Conservation (phyloP, 2,797 vertebrate species). For the Myotis planiceps region DNA sequence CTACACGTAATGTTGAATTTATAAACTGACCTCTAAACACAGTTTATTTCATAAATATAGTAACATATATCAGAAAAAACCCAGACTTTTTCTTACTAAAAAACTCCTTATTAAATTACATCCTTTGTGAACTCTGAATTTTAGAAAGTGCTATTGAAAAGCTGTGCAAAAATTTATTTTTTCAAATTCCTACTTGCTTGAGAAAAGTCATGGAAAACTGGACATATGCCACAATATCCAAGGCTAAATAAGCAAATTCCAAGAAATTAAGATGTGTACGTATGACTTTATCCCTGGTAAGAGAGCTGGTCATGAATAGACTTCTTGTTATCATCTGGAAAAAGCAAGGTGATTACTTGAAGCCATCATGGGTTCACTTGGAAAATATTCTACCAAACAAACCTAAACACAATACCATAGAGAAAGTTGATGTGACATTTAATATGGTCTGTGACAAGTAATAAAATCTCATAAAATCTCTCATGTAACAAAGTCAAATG, state of each 20-base stretch:
- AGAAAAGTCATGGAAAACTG: constrained; percentile 56
- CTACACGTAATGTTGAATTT: constrained; percentile 84
- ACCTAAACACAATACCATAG: not conserved
- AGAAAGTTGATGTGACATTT: not conserved
- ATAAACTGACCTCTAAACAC: constrained; percentile 84
- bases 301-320: not conserved
- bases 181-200: constrained; percentile 31
- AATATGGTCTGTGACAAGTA: not conserved
- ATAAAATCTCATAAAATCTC: not conserved
- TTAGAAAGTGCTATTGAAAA: constrained; percentile 66
- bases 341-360: not conserved
- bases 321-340: not conserved
- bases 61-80: constrained; percentile 84
- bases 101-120: constrained; percentile 39
- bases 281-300: not conserved
- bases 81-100: constrained; percentile 30
- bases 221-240: constrained; percentile 52
- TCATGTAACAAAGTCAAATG: not conserved
- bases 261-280: not conserved
- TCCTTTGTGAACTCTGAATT: constrained; percentile 68
- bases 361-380: not conserved
- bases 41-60: constrained; percentile 82
- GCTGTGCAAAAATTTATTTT: not conserved
- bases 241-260: constrained; percentile 27
- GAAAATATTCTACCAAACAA: not conserved